These are phyloP conservation scores for Ctenodactylus gundi DNA, from an alignment of 2,113 vertebrate species.

Conservation along the genomic window DNA sequence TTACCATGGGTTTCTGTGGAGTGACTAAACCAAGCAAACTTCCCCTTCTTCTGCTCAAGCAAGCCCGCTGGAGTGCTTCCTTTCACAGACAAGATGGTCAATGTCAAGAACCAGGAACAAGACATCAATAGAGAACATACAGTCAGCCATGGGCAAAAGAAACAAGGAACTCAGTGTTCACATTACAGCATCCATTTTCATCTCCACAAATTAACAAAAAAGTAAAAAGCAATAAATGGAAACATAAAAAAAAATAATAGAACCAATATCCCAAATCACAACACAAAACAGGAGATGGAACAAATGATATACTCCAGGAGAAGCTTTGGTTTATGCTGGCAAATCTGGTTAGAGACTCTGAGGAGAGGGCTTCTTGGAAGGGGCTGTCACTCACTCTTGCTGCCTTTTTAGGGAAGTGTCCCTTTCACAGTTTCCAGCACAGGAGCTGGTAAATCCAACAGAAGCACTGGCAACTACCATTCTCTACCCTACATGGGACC, in stretches of 20 bases:
- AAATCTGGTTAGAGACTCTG: not conserved
- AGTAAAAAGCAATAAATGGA: constrained; percentile 62
- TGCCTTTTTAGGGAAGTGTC: not conserved
- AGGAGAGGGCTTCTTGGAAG: not conserved
- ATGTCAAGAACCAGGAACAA: constrained; percentile 85
- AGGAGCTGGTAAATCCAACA: not conserved
- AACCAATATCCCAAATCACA: constrained; percentile 22
- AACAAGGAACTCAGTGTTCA: constrained; percentile 83
- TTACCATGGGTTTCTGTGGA: constrained; percentile 90
- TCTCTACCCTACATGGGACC: no score
- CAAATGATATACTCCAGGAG: not conserved
- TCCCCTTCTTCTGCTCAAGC: constrained; percentile 89
- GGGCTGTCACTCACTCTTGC: not conserved
- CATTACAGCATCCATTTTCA: constrained; percentile 64
- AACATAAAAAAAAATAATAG: constrained; percentile 43
- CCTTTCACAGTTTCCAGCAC: not conserved
- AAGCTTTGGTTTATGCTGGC: not conserved
- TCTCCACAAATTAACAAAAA: constrained; percentile 77
- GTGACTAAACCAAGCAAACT: constrained; percentile 90
- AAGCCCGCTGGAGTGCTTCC: constrained; percentile 85
- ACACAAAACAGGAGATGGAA: constrained; percentile 14
- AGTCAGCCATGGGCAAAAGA: constrained; percentile 83
- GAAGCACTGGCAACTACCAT: not conserved
- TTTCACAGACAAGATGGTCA: constrained; percentile 86
- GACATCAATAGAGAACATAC: constrained; percentile 86